Base-by-base conservation (phyloP, 23 tunicate genomes). In the Halocynthia aurantium region DNA sequence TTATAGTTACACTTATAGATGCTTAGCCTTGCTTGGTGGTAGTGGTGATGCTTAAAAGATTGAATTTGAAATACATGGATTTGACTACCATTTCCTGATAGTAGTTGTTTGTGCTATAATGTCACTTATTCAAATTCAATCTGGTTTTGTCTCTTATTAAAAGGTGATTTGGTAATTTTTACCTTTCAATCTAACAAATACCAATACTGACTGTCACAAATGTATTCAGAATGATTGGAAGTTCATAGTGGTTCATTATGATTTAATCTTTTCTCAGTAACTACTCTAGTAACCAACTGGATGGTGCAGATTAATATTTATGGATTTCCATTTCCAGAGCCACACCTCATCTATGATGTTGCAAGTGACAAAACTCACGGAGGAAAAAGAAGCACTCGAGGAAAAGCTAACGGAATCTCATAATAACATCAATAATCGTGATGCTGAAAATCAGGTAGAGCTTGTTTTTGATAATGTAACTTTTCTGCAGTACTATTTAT, bases 331-430 rank as follows among this genome's bases (percentile, higher is more conserved):
- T 61, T 65, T 64, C 20, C 81, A 88, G 95, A 62, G 76, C 68
- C 66, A 88, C 50, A 78, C 84, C 8, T 80, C 95, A 6, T 73
- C 83, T 52, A 84, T 88, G 12, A 31, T 88, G 69, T 69, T 58
- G 21, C 95, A 88, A 52, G 83, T 83, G 13, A 78, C 57, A 22
- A 12, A 80, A 62, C 71, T 88, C 67, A 83, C 76, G 0, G 84
- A 83, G 15, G 84, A 74, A 13, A 83, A 58, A 40, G 95, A 88
- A 12, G 87, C 84, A 13, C 76, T 88, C 51, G 95, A 88, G 65
- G 72, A 88, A 76, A 87, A 87, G 6, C 76, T 88, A 5, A 57
- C 58, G 22, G 95, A 83, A 19, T 70, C 73, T 77, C 84, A 83
- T 55, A 50, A 72, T 2, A 79, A 62, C 13, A 83, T 84, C 53